A percentile compares a stretch with the other conserved stretches of the same genome.
phyloP scores from a whole-genome alignment of 37 sponge, comb jelly and placozoan genomes.

The Halisarca cf. caerulea region DNA sequence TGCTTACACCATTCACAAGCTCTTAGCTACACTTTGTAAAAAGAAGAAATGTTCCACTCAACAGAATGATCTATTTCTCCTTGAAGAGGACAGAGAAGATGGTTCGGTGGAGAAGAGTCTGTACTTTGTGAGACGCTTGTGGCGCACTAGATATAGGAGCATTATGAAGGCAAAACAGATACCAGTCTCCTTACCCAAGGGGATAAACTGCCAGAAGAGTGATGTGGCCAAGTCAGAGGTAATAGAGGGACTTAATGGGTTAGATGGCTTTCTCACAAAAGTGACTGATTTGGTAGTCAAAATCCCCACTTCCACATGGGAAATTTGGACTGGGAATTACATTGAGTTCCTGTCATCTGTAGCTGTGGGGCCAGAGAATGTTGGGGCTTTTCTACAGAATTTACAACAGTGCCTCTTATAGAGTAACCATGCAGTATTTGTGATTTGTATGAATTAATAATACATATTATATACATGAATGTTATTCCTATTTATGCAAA shows the following conservation, averaged over 20 bases:
- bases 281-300: conserved; percentile 31
- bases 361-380: conserved; percentile 56
- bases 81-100: neutral
- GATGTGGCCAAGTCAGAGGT: conserved; percentile 4
- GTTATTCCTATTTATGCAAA: too few species aligned
- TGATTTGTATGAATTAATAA: too few species aligned
- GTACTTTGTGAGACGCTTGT: conserved; percentile 63
- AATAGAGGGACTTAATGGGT: neutral
- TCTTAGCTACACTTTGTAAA: conserved; percentile 42
- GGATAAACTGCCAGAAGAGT: neutral
- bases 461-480: too few species aligned
- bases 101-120: neutral
- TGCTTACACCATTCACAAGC: conserved; percentile 20
- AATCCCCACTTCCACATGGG: conserved; percentile 74
- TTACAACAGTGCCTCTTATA: conserved; percentile 50
- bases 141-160: conserved; percentile 48
- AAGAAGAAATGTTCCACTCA: conserved; percentile 20
- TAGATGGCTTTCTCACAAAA: neutral
- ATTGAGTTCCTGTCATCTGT: conserved; percentile 63
- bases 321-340: conserved; percentile 84
- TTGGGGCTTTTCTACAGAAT: conserved; percentile 70
- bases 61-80: conserved; percentile 1
- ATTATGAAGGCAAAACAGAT: conserved; percentile 39
- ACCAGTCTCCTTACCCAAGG: neutral
- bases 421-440: too few species aligned